phyloP scores from a whole-genome alignment of 2,888 invertebrate genomes.

The Phengaris alcon region DNA sequence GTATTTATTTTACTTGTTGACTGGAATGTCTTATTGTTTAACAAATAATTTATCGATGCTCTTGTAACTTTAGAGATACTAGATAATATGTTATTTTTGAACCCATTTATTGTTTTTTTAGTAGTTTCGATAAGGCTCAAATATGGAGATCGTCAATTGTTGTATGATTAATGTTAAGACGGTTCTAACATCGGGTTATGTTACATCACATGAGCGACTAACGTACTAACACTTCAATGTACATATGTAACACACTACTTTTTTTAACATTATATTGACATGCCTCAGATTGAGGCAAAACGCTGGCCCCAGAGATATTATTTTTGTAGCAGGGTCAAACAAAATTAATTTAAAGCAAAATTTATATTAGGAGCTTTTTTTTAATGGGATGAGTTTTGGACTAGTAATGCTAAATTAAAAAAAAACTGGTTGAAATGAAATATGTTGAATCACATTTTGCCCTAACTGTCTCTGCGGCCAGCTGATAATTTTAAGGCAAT shows the following conservation, averaged over 20 bases:
- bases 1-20: background rate
- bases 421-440: background rate
- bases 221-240: slow-evolving; percentile 22
- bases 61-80: slow-evolving; percentile 18
- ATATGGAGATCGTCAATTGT: slow-evolving; percentile 19
- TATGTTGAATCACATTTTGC: background rate
- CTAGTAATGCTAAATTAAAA: background rate
- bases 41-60: slow-evolving; percentile 8
- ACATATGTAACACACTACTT: slow-evolving; percentile 24
- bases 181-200: background rate
- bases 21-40: background rate
- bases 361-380: background rate
- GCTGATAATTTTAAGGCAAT: slow-evolving; percentile 17
- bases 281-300: slow-evolving; percentile 18
- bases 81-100: slow-evolving; percentile 28
- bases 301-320: background rate
- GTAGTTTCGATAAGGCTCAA: slow-evolving; percentile 18
- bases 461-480: background rate
- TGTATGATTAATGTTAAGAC: background rate
- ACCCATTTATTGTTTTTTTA: slow-evolving; percentile 26
- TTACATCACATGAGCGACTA: slow-evolving; percentile 22
- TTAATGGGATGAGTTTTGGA: background rate
- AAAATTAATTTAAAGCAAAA: background rate
- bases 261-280: slow-evolving; percentile 5
- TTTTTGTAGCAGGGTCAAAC: background rate